A percentile compares a stretch with the other conserved stretches of the same genome.
phyloP scores from a whole-genome alignment of 1,140 invertebrate species.

The Drosophila lacertosa region DNA sequence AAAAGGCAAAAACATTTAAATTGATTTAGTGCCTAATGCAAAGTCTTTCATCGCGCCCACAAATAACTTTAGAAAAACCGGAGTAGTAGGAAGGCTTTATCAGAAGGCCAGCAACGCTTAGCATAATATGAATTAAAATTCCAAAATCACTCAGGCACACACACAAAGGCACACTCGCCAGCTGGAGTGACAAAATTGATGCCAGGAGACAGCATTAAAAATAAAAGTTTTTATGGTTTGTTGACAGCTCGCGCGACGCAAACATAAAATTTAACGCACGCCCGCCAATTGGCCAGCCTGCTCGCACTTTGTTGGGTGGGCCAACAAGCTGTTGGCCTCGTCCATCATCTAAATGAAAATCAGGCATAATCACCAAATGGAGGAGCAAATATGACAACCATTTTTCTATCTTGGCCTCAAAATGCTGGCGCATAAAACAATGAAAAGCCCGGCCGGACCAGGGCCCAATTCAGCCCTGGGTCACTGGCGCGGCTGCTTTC shows the following conservation, averaged over 20 bases:
- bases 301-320: too few species aligned
- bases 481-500: not conserved
- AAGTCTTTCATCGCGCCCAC: too few species aligned
- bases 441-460: slow-evolving; percentile 28
- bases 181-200: slow-evolving; percentile 33
- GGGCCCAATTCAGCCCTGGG: not conserved
- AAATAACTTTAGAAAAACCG: too few species aligned
- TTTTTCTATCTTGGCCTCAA: slow-evolving; percentile 39
- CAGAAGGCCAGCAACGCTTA: slow-evolving; percentile 19
- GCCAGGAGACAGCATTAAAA: slow-evolving; percentile 44
- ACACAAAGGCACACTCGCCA: slow-evolving; percentile 19
- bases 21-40: too few species aligned
- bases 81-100: slow-evolving; percentile 19
- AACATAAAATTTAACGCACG: slow-evolving; percentile 34
- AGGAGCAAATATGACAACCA: slow-evolving; percentile 53
- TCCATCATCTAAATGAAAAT: slow-evolving; percentile 82
- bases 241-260: slow-evolving; percentile 42
- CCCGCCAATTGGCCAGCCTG: slow-evolving; percentile 28
- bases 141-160: slow-evolving; percentile 28
- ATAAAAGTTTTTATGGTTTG: slow-evolving; percentile 53
- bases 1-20: too few species aligned
- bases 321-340: slow-evolving; percentile 23
- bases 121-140: slow-evolving; percentile 34
- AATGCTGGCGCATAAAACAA: slow-evolving; percentile 46
- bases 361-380: slow-evolving; percentile 72